Percentiles rank a stretch among this genome's conserved stretches.
phyloP scores from a whole-genome alignment of 23 tunicate genomes.

The Clavelina lepadiformis region DNA sequence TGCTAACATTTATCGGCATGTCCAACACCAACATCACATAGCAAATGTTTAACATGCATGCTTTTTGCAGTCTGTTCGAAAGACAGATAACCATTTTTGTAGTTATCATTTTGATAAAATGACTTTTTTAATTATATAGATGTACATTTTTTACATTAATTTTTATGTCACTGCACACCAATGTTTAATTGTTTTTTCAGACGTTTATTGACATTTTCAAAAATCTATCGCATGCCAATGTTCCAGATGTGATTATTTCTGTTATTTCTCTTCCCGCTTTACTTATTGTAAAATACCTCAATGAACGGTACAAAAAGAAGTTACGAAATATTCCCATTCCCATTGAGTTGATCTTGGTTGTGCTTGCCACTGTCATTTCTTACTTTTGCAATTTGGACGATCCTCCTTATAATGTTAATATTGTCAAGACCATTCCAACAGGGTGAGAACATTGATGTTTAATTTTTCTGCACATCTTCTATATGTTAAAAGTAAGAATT shows the following conservation, averaged over 20 bases:
- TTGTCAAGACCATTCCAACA: slow-evolving; percentile 85
- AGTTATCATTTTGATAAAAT: no score
- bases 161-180: no score
- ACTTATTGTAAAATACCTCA: slow-evolving; percentile 58
- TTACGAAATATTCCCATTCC: slow-evolving; percentile 82
- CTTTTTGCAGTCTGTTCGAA: no score
- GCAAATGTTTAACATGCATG: no score
- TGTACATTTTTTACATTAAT: background rate
- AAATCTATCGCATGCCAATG: slow-evolving; percentile 50
- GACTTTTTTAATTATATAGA: background rate
- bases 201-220: slow-evolving; percentile 50
- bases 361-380: slow-evolving; percentile 56
- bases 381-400: slow-evolving; percentile 63
- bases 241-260: slow-evolving; percentile 62
- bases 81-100: no score
- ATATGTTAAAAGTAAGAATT: no score
- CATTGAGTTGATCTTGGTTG: slow-evolving; percentile 72
- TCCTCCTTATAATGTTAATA: slow-evolving; percentile 77
- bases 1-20: no score
- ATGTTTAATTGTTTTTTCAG: slow-evolving; percentile 12
- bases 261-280: slow-evolving; percentile 60
- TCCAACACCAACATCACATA: no score
- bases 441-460: no score
- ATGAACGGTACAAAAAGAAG: slow-evolving; percentile 65
- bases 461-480: no score